Conservation (phyloP, 2,113 vertebrate species). For the Acrocephalus arundinaceus region DNA sequence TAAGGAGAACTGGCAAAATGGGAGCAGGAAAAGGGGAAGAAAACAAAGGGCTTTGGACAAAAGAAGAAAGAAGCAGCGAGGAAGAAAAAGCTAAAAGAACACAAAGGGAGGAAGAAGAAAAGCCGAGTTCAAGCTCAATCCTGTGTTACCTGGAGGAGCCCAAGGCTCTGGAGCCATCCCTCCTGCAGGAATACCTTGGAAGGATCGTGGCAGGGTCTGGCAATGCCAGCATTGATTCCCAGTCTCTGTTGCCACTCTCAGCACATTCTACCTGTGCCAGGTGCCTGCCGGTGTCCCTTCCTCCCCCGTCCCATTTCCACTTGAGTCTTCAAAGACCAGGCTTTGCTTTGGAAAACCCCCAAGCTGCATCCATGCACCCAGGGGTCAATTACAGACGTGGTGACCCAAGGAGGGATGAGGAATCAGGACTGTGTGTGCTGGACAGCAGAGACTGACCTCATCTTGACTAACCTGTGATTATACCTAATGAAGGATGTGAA, state of each 20-base stretch:
- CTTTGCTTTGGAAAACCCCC: neutral
- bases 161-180: rapidly evolving
- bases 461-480: neutral
- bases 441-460: neutral
- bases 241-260: neutral
- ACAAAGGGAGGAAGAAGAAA: neutral
- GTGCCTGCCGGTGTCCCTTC: rapidly evolving
- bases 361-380: rapidly evolving
- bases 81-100: neutral
- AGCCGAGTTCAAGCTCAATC: neutral
- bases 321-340: neutral
- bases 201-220: rapidly evolving
- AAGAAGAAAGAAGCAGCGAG: neutral
- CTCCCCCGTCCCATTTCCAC: neutral
- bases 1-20: neutral
- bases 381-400: neutral
- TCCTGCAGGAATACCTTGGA: neutral
- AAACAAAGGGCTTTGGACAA: neutral
- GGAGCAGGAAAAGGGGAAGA: neutral
- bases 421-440: neutral
- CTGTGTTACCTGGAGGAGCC: neutral
- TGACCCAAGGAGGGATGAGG: neutral
- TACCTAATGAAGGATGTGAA: neutral
- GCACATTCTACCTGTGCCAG: neutral
- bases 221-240: neutral